A percentile compares a stretch with the other conserved stretches of the same genome.
phyloP scores from a whole-genome alignment of 1,140 invertebrate species.

The Dysdera silvatica region DNA sequence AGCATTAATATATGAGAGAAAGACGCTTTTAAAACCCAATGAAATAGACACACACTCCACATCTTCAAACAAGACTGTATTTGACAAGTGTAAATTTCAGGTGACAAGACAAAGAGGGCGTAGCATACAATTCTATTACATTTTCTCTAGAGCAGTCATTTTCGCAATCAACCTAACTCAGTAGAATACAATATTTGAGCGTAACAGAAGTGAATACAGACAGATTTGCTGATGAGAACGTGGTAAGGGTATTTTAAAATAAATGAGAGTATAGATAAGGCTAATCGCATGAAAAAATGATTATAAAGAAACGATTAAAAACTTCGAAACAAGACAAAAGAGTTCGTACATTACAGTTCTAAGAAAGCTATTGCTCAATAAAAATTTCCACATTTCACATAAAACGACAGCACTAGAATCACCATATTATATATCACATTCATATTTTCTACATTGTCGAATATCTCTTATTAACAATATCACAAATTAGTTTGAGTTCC shows the following conservation, averaged over 20 bases:
- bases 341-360: constrained; percentile 21
- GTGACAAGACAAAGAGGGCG: constrained; percentile 23
- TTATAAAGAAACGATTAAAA: constrained; percentile 20
- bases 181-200: constrained; percentile 26
- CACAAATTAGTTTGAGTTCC: constrained; percentile 31
- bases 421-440: constrained; percentile 30
- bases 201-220: constrained; percentile 3
- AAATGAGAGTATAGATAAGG: constrained; percentile 14
- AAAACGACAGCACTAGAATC: constrained; percentile 29
- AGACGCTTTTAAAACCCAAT: too few species aligned
- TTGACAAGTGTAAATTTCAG: constrained; percentile 27
- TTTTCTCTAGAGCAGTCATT: constrained; percentile 15
- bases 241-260: constrained; percentile 12
- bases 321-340: constrained; percentile 19
- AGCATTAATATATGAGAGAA: too few species aligned
- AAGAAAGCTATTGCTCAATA: constrained; percentile 28
- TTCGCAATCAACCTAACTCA: constrained; percentile 16
- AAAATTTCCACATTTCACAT: constrained; percentile 25
- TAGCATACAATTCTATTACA: constrained; percentile 15
- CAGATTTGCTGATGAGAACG: constrained; percentile 6
- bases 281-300: constrained; percentile 21
- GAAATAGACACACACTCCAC: too few species aligned
- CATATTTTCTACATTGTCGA: constrained; percentile 27
- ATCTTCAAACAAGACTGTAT: constrained; percentile 29
- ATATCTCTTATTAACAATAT: constrained; percentile 30